Conservation (phyloP, 2,888 invertebrate genomes). For the Elysia crispata region DNA sequence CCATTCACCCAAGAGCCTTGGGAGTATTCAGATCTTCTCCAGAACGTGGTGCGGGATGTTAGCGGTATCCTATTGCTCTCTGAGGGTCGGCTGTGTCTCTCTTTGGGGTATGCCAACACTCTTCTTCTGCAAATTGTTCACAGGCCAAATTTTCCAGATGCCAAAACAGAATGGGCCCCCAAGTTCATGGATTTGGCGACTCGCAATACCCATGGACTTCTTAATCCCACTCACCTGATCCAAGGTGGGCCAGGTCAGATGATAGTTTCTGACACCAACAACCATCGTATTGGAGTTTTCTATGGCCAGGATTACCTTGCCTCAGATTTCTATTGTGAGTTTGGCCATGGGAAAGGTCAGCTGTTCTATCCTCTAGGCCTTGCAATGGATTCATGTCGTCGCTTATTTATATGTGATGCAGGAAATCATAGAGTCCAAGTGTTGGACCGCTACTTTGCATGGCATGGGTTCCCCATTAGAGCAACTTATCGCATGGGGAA, state of each 20-base stretch:
- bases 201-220: constrained; percentile 27
- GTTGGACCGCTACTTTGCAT: constrained; percentile 28
- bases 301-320: constrained; percentile 39
- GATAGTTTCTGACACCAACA: constrained; percentile 40
- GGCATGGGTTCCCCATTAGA: constrained; percentile 35
- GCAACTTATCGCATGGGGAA: constrained; percentile 36
- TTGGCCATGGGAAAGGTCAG: constrained; percentile 38
- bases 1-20: constrained; percentile 35
- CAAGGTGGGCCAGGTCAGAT: constrained; percentile 22
- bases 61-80: constrained; percentile 33
- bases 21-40: constrained; percentile 15
- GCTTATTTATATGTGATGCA: constrained; percentile 43
- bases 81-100: constrained; percentile 14
- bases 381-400: constrained; percentile 28
- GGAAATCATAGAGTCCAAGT: constrained; percentile 46
- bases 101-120: constrained; percentile 39
- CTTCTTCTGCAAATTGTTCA: constrained; percentile 23
- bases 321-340: constrained; percentile 33
- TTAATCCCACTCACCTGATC: constrained; percentile 40
- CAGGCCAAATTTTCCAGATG: neutral
- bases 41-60: constrained; percentile 40
- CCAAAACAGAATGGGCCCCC: neutral
- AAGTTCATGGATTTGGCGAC: constrained; percentile 40
- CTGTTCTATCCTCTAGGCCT: constrained; percentile 46
- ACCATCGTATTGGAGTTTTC: constrained; percentile 43